Conservation (phyloP, 2,797 vertebrate species). For the Acrocephalus scirpaceus region DNA sequence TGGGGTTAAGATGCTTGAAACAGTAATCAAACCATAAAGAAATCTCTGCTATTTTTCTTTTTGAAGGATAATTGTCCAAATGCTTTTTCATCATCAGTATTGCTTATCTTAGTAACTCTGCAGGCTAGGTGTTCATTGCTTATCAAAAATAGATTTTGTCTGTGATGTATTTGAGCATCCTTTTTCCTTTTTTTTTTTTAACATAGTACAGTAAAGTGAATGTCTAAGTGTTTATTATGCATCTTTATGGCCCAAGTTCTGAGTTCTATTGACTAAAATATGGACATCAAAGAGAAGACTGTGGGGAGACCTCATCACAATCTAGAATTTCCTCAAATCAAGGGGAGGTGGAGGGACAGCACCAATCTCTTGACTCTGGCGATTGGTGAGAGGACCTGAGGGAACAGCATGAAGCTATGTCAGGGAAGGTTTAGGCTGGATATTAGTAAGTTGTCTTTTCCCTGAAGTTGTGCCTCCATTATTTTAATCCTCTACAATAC, state of each 20-base stretch:
- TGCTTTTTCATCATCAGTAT: background rate
- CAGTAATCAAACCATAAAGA: rapidly evolving
- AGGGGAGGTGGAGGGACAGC: background rate
- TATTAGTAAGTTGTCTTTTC: background rate
- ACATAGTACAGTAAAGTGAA: background rate
- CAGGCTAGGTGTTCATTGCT: background rate
- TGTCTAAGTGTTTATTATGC: background rate
- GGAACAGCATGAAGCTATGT: background rate
- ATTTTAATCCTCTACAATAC: background rate
- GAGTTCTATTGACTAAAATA: background rate
- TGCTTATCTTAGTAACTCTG: background rate
- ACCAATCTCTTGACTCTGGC: background rate
- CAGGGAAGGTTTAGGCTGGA: background rate
- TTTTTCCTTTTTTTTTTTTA: background rate
- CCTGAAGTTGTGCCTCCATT: background rate
- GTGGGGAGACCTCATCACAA: background rate
- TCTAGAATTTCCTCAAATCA: background rate
- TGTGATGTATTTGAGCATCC: background rate
- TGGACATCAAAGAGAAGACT: background rate
- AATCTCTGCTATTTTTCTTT: background rate
- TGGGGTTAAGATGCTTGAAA: background rate
- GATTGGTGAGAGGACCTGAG: background rate
- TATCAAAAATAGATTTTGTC: background rate
- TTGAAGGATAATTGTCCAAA: background rate
- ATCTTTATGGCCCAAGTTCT: background rate